These are phyloP conservation scores for Patagioenas fasciata DNA, from an alignment of 2,113 vertebrate genomes.

Conservation along the genomic window DNA sequence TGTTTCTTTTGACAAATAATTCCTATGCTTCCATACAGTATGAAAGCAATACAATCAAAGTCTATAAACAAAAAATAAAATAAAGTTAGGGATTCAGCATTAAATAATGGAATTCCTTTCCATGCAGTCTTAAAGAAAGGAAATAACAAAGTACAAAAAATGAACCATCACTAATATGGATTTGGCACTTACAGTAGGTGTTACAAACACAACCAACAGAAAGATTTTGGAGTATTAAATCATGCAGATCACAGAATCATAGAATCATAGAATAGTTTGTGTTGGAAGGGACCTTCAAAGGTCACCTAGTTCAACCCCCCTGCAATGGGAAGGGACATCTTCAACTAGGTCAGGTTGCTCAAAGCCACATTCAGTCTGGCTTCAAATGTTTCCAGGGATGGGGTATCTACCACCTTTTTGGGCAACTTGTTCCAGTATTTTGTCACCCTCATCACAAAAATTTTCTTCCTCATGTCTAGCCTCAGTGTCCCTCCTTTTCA, in stretches of 20 bases:
- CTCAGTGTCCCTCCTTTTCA: no score
- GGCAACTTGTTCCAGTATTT: no score
- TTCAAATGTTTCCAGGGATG: no score
- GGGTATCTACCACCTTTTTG: no score
- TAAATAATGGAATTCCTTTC: background rate
- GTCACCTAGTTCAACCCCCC: no score
- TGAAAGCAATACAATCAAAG: background rate
- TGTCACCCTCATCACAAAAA: no score
- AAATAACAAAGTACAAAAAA: background rate
- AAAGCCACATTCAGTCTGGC: no score
- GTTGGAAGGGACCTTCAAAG: no score
- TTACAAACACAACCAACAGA: background rate
- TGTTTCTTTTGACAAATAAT: background rate
- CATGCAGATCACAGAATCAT: background rate
- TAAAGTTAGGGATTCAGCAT: background rate
- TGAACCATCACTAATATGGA: background rate
- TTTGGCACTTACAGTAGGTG: background rate
- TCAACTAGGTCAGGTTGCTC: no score
- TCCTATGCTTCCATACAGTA: background rate
- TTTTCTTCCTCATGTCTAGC: no score
- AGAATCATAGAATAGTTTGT: no score
- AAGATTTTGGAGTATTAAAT: constrained; percentile 3
- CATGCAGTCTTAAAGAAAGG: background rate
- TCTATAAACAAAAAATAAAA: background rate
- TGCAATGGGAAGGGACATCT: no score